Percentiles rank a stretch among this genome's conserved stretches.
phyloP scores from a whole-genome alignment of 2,888 invertebrate genomes.

The Nymphalis polychloros region DNA sequence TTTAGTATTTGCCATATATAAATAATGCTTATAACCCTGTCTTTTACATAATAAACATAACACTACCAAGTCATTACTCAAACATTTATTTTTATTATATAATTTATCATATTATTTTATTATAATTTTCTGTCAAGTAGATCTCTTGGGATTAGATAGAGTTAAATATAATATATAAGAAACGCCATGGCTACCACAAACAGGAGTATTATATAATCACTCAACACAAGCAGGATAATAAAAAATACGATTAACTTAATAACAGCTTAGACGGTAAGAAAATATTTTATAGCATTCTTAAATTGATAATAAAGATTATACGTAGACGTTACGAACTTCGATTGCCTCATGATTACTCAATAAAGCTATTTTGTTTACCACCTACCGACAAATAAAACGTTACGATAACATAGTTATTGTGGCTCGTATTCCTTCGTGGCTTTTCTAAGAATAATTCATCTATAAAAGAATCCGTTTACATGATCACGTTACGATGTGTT shows the following conservation, averaged over 20 bases:
- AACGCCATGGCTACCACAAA: too few relatives aligned
- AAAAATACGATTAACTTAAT: not conserved
- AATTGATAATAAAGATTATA: slow-evolving; percentile 29
- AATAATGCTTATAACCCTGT: too few relatives aligned
- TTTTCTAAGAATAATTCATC: slow-evolving; percentile 24
- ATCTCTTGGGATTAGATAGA: too few relatives aligned
- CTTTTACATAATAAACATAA: too few relatives aligned
- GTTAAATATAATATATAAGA: too few relatives aligned
- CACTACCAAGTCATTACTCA: too few relatives aligned
- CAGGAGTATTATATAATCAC: not conserved
- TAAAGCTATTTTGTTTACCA: slow-evolving; percentile 53
- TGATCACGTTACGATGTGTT: not conserved
- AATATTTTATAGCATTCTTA: slow-evolving; percentile 30
- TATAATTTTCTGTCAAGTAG: too few relatives aligned
- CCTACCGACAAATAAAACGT: slow-evolving; percentile 69
- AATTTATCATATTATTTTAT: too few relatives aligned
- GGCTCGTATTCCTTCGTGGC: slow-evolving; percentile 33
- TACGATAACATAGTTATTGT: slow-evolving; percentile 54
- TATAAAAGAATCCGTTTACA: not conserved
- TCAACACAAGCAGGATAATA: slow-evolving; percentile 1
- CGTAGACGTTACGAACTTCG: slow-evolving; percentile 35
- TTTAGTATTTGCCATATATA: too few relatives aligned
- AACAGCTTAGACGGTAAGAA: slow-evolving; percentile 1
- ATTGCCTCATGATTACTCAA: slow-evolving; percentile 42
- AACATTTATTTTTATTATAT: too few relatives aligned